Percentiles rank a stretch among this genome's conserved stretches.
Evolutionary conservation across 2,797 vertebrate species (phyloP).

Genomic region (Microctenopoma lineatum): DNA sequence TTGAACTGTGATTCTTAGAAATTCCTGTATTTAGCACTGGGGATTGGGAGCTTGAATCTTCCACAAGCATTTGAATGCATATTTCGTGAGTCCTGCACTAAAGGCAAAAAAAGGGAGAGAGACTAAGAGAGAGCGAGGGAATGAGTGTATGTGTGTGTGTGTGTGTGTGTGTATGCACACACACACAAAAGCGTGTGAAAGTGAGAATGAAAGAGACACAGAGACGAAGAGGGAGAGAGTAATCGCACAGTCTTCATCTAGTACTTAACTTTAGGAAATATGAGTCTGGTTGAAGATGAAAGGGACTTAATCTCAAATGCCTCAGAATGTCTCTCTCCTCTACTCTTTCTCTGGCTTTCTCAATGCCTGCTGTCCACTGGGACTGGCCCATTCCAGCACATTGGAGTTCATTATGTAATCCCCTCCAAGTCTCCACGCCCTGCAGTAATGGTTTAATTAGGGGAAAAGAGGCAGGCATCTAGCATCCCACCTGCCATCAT

Average conservation of each 20-base stretch:
- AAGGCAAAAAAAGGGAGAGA: conserved; percentile 52
- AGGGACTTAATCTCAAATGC: conserved; percentile 83
- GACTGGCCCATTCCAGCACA: conserved; percentile 77
- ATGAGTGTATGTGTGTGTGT: conserved; percentile 45
- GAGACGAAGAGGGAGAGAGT: conserved; percentile 59
- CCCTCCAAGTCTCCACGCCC: conserved; percentile 75
- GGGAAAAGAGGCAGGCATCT: conserved; percentile 65
- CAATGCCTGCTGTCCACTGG: conserved; percentile 71
- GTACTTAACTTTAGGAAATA: conserved; percentile 83
- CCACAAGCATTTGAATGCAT: conserved; percentile 81
- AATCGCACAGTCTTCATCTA: conserved; percentile 80
- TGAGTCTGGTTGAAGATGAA: conserved; percentile 85
- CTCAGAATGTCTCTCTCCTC: conserved; percentile 70
- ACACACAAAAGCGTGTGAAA: conserved; percentile 45
- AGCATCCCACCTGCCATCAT: conserved; percentile 71
- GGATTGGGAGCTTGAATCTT: conserved; percentile 81
- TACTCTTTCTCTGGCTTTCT: conserved; percentile 67
- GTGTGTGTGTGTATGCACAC: conserved; percentile 22
- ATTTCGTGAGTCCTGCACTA: conserved; percentile 75
- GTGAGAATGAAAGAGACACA: conserved; percentile 45
- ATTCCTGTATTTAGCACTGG: conserved; percentile 80
- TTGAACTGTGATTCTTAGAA: conserved; percentile 85
- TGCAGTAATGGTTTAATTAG: conserved; percentile 83
- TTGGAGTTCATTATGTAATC: conserved; percentile 83
- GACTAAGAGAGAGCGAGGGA: conserved; percentile 16